Percentiles rank a stretch among this genome's conserved stretches.
Evolutionary conservation across 2,888 invertebrate genomes (phyloP).

Genomic region (Siphlonurus alternatus): DNA sequence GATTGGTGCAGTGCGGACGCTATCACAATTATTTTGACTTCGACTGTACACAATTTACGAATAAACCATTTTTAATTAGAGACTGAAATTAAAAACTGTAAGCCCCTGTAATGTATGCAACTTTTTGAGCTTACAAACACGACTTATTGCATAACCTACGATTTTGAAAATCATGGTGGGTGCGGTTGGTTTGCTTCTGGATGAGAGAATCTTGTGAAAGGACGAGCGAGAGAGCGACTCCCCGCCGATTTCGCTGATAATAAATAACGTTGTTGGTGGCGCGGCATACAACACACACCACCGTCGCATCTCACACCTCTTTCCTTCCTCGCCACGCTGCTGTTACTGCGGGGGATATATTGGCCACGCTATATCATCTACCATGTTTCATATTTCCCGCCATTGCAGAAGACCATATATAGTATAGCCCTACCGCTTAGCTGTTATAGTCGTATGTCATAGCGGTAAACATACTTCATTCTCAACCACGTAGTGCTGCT

Average conservation of each 20-base stretch:
- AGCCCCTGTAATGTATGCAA: too few relatives aligned
- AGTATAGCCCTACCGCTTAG: neutral
- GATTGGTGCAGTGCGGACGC: too few relatives aligned
- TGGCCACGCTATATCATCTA: neutral
- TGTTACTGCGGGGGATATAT: neutral
- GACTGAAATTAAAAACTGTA: too few relatives aligned
- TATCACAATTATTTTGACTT: too few relatives aligned
- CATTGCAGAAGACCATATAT: neutral
- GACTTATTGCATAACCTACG: too few relatives aligned
- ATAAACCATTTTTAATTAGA: too few relatives aligned
- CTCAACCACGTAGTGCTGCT: too few relatives aligned
- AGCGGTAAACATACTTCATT: neutral
- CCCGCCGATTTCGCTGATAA: neutral
- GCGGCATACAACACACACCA: neutral
- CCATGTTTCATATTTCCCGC: neutral
- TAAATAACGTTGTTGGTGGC: neutral
- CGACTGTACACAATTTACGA: too few relatives aligned
- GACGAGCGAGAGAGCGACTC: neutral
- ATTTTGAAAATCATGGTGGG: too few relatives aligned
- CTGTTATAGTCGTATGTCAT: neutral
- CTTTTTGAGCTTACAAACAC: too few relatives aligned
- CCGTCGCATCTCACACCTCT: neutral
- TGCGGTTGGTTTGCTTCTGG: neutral
- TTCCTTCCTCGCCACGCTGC: neutral
- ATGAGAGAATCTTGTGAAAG: neutral